Conservation (phyloP, 2,888 invertebrate genomes). For the Pyrocoelia pectoralis region DNA sequence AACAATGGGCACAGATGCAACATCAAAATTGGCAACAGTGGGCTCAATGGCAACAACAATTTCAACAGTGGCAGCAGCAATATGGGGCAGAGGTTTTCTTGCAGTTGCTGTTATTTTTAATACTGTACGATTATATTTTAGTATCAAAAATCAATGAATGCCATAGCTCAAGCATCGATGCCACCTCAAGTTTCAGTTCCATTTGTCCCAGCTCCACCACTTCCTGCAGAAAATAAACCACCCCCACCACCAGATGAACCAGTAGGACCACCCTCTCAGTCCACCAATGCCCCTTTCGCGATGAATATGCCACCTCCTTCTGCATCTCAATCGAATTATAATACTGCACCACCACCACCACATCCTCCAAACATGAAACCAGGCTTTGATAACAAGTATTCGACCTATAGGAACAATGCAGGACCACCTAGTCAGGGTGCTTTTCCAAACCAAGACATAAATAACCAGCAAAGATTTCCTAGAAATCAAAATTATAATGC, state of each 20-base stretch:
- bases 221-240: slow-evolving; percentile 59
- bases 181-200: slow-evolving; percentile 44
- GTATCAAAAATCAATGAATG: slow-evolving; percentile 64
- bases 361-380: slow-evolving; percentile 38
- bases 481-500: slow-evolving; percentile 25
- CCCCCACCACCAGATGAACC: slow-evolving; percentile 57
- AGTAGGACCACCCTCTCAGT: slow-evolving; percentile 38
- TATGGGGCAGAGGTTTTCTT: slow-evolving; percentile 79
- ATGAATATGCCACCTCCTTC: slow-evolving; percentile 46
- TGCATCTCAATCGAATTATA: slow-evolving; percentile 43
- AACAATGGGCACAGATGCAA: slow-evolving; percentile 74
- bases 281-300: slow-evolving; percentile 42
- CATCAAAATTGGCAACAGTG: slow-evolving; percentile 79
- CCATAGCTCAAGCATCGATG: slow-evolving; percentile 44
- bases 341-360: slow-evolving; percentile 49
- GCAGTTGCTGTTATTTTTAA: slow-evolving; percentile 16
- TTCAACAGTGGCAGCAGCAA: slow-evolving; percentile 78
- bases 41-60: slow-evolving; percentile 81
- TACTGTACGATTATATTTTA: slow-evolving; percentile 50
- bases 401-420: slow-evolving; percentile 42
- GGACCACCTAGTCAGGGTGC: neutral
- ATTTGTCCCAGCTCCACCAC: slow-evolving; percentile 56
- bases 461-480: slow-evolving; percentile 13
- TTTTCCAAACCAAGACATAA: neutral
- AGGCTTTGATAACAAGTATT: slow-evolving; percentile 45